Evolutionary conservation across 2,888 invertebrate species (phyloP).

Genomic region (Dynastes grantii): DNA sequence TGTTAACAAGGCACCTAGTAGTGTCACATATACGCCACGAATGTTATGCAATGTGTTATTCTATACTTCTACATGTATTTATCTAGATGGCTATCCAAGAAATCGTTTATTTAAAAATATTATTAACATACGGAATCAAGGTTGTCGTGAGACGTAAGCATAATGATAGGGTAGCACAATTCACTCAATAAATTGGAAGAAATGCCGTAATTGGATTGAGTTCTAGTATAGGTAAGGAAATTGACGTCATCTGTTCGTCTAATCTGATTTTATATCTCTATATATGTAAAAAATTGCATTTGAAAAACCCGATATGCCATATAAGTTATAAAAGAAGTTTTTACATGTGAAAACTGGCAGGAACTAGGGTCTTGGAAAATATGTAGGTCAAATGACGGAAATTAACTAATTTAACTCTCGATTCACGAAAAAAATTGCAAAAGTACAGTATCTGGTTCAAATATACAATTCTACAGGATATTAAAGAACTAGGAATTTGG

Average conservation of each 20-base stretch:
- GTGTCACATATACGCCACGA: conserved; percentile 12
- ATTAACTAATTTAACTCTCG: conserved; percentile 1
- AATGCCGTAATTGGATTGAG: too few relatives aligned
- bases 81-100: conserved; percentile 12
- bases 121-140: conserved; percentile 35
- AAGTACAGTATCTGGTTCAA: too few relatives aligned
- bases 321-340: neutral
- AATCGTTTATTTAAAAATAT: conserved; percentile 22
- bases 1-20: conserved; percentile 9
- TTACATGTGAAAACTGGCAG: neutral
- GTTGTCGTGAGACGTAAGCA: conserved; percentile 17
- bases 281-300: too few relatives aligned
- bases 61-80: conserved; percentile 21
- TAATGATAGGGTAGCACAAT: conserved; percentile 12
- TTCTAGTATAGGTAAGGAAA: too few relatives aligned
- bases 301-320: too few relatives aligned
- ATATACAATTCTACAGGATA: too few relatives aligned
- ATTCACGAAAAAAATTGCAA: too few relatives aligned
- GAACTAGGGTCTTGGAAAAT: neutral
- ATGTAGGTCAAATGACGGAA: conserved; percentile 16
- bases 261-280: too few relatives aligned
- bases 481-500: too few relatives aligned
- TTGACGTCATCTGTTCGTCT: too few relatives aligned
- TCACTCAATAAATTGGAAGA: conserved; percentile 6
- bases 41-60: conserved; percentile 20